Conservation (phyloP, 37 sponge, comb jelly and placozoan genomes). For the Ianthella basta region DNA sequence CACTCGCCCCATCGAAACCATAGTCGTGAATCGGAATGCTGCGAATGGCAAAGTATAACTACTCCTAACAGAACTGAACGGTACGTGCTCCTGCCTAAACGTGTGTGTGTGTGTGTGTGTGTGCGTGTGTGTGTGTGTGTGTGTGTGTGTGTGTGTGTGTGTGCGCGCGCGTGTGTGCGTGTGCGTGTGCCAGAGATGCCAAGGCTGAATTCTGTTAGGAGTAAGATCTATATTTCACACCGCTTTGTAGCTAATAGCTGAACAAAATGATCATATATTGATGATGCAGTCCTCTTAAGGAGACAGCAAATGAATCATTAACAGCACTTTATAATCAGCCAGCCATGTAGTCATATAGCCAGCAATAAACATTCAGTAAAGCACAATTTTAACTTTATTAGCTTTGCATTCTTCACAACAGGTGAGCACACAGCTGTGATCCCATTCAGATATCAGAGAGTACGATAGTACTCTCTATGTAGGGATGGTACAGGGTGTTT, state of each 20-base stretch:
- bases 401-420: too few species aligned
- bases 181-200: neutral
- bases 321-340: too few species aligned
- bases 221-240: neutral
- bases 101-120: conserved; percentile 8
- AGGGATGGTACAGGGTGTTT: too few species aligned
- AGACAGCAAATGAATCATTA: too few species aligned
- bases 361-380: too few species aligned
- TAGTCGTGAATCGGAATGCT: neutral
- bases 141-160: neutral
- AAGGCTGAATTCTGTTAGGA: neutral
- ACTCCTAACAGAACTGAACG: neutral
- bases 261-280: too few species aligned
- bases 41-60: neutral
- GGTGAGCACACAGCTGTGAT: too few species aligned
- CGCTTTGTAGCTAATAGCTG: neutral
- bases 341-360: too few species aligned
- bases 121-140: conserved; percentile 5
- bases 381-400: too few species aligned
- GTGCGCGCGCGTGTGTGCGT: neutral
- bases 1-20: neutral
- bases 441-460: too few species aligned
- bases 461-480: too few species aligned
- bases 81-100: neutral
- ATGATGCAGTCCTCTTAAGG: too few species aligned